A percentile compares a stretch with the other conserved stretches of the same genome.
Evolutionary conservation across 1,140 invertebrate species (phyloP).

Genomic region (Hesperophylax magnus): DNA sequence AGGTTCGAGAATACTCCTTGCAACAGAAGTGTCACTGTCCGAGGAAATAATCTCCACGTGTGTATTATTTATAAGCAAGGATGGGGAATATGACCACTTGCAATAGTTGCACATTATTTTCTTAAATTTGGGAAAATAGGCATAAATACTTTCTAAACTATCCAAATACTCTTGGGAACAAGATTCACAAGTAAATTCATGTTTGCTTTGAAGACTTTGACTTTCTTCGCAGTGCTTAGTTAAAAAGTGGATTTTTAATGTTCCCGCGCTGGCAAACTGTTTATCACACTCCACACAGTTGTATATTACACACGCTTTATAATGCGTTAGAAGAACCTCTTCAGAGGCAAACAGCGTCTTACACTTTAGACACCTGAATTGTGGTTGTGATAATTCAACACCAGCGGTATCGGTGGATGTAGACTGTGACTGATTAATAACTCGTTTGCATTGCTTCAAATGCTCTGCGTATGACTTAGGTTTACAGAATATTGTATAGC

Average conservation of each 20-base stretch:
- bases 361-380: background rate
- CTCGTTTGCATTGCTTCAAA: background rate
- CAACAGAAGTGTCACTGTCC: background rate
- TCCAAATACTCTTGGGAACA: background rate
- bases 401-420: background rate
- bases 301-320: background rate
- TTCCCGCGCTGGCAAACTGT: slow-evolving; percentile 12
- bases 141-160: background rate
- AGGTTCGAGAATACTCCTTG: background rate
- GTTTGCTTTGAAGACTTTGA: background rate
- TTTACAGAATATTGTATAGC: background rate
- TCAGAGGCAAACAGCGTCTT: background rate
- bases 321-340: background rate
- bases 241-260: slow-evolving; percentile 20
- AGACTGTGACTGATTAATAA: background rate
- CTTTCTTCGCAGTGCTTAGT: background rate
- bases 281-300: slow-evolving; percentile 1
- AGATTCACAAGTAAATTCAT: slow-evolving; percentile 13
- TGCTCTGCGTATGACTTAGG: background rate
- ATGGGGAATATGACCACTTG: background rate
- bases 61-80: background rate
- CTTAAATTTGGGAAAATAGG: background rate
- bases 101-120: slow-evolving; percentile 7
- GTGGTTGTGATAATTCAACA: background rate
- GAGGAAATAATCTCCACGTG: background rate